Evolutionary conservation across 37 sponge, comb jelly and placozoan genomes (phyloP), one percentile per base, ranked within the genome.

Genomic region (Ianthella basta): DNA sequence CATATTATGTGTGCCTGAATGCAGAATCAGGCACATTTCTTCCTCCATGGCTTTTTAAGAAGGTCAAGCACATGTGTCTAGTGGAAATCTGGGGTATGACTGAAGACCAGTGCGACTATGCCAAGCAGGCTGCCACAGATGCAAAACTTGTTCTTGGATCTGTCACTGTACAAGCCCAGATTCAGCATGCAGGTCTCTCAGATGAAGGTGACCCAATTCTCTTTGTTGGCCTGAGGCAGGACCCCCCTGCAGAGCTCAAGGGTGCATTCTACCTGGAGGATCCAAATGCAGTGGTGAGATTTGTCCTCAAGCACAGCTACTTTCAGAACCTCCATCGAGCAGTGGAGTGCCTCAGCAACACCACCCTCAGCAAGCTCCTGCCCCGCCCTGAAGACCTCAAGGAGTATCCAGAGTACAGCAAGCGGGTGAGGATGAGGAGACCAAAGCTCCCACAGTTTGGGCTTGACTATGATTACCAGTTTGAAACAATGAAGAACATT

Each of bases 391-490:
- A 39, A 14, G n/a, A 19, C 54, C 38, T 75, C 38, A 40, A 40
- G 24, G 29, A n/a, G 15, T 69, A 69, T 29, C 50, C 6, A 8
- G 50, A 44, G 50, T 44, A 44, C 50, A 44, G 6, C 6, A 39
- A 50, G 53, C 37, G 38, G 53, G 53, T 53, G 78, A 13, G 50
- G n/a, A 18, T 50, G n/a, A 39, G 25, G 3, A 39, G 25, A 10
- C 78, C 78, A 21, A 41, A 19, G n/a, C n/a, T 59, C 19, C 21
- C 54, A 55, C 59, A 75, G 38, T 75, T 75, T 10, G 15, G 24
- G 3, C 60, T 80, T 5, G 81, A 80, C 30, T 80, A 56, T 80
- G 60, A 80, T 15, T 80, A 57, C 36, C 81, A 80, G 81, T 80
- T 57, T 25, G 61, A 60, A 5, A 24, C 81, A 13, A 33, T 80